Percentiles rank a stretch among this genome's conserved stretches.
phyloP scores from a whole-genome alignment of 2,113 vertebrate species.

The Oryzias melastigma region DNA sequence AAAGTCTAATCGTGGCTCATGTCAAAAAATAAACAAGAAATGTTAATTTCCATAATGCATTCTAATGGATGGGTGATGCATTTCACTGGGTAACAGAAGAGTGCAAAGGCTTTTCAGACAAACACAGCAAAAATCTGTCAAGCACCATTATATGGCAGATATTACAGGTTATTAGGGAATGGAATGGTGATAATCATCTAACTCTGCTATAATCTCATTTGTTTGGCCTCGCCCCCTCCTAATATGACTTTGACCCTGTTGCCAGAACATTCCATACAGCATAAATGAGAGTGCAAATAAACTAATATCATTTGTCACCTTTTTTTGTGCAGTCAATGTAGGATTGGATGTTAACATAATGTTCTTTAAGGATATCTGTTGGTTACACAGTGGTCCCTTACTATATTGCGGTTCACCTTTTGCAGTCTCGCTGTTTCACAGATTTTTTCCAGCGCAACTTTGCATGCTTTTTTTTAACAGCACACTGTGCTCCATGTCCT shows the following conservation, averaged over 20 bases:
- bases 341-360: background rate
- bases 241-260: conserved; percentile 64
- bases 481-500: no score
- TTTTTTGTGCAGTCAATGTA: conserved; percentile 11
- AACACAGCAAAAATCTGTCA: conserved; percentile 75
- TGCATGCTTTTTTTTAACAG: no score
- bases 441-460: no score
- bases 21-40: conserved; percentile 51
- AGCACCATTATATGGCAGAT: conserved; percentile 75
- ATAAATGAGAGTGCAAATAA: conserved; percentile 60
- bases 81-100: conserved; percentile 71
- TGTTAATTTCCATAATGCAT: conserved; percentile 78
- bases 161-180: conserved; percentile 72
- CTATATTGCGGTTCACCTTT: background rate
- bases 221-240: conserved; percentile 66
- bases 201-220: conserved; percentile 81
- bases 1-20: conserved; percentile 45
- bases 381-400: no score
- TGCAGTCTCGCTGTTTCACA: no score
- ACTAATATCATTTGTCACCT: conserved; percentile 41
- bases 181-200: conserved; percentile 79
- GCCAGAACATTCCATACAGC: conserved; percentile 54
- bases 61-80: conserved; percentile 74
- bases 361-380: conserved; percentile 5
- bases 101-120: conserved; percentile 74